These are phyloP conservation scores for Istiophorus platypterus DNA, from an alignment of 2,113 vertebrate species.

Conservation along the genomic window DNA sequence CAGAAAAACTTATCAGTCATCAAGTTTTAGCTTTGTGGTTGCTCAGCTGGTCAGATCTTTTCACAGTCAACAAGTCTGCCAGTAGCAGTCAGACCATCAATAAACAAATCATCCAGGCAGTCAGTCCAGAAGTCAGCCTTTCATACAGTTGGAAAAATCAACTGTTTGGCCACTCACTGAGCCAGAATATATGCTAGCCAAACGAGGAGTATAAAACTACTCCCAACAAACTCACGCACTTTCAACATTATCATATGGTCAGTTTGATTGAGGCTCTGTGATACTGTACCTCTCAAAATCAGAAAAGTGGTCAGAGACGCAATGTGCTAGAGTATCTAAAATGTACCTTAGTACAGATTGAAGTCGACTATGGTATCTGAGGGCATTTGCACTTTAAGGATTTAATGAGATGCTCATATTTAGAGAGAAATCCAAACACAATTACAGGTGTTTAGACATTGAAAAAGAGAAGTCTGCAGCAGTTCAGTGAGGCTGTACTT, in stretches of 20 bases:
- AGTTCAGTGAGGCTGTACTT: not conserved
- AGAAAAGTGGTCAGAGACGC: not conserved
- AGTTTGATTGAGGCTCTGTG: not conserved
- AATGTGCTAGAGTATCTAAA: not conserved
- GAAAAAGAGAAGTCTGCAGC: not conserved
- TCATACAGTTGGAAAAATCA: too few species aligned
- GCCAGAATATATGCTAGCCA: not conserved
- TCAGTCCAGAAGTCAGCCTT: not conserved
- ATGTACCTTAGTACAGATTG: not conserved
- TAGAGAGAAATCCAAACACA: not conserved
- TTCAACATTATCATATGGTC: too few species aligned
- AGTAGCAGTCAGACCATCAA: not conserved
- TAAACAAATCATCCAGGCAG: too few species aligned
- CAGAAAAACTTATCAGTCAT: slow-evolving; percentile 4
- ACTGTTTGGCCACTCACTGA: not conserved
- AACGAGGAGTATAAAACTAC: not conserved
- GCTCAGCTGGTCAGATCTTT: not conserved
- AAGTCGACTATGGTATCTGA: not conserved
- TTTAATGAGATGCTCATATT: not conserved
- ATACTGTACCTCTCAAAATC: not conserved
- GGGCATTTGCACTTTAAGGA: not conserved
- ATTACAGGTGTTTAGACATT: not conserved
- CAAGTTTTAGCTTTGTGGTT: not conserved
- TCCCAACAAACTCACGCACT: too few species aligned
- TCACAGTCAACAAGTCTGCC: not conserved